Evolutionary conservation across 23 tunicate genomes (phyloP), one percentile per base, ranked within the genome.

Genomic region (Phallusia fumigata): DNA sequence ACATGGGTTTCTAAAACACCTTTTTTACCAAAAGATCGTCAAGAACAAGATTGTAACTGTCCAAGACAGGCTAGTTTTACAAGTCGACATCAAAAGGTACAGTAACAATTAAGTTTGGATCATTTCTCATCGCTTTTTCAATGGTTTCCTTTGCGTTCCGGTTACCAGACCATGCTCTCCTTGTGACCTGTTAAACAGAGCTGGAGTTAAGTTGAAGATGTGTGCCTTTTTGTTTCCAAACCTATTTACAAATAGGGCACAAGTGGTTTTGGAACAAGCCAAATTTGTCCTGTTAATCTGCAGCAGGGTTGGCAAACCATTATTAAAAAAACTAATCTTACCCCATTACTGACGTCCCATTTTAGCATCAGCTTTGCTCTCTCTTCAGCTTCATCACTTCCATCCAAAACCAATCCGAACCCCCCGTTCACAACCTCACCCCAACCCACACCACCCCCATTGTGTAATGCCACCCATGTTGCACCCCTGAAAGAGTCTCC

Each of bases 381-480:
- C 33, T 18, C 18, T 34, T 77, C 89, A 0, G 91, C 89, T 35
- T 80, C 92, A 15, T 80, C 83, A 31, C 84, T 74, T 53, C 99
- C 99, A 58, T 95, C 99, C 31, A 95, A 50, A 40, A 95, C 89
- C 36, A 90, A 30, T 30, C 99, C 99, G 72, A 95, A 95, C 12
- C 99, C 99, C 53, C 99, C 99, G 47, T 95, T 95, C 21, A 90
- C 73, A 58, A 90, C 99, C 69, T 95, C 99, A 19, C 99, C 99
- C 99, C 99, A 95, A 0, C 99, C 99, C 0, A 87, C 91, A 30
- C 99, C 99, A 26, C 99, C 99, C 44, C 99, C 99, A 53, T 95
- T 95, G 81, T 95, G 99, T 65, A 95, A 80, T 0, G 99, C 95
- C 31, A 95, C 99, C 99, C 99, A 95, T n/a, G 99, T 95, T 5